phyloP scores from a whole-genome alignment of 2,888 invertebrate genomes.

The Phymatocera aterrima region DNA sequence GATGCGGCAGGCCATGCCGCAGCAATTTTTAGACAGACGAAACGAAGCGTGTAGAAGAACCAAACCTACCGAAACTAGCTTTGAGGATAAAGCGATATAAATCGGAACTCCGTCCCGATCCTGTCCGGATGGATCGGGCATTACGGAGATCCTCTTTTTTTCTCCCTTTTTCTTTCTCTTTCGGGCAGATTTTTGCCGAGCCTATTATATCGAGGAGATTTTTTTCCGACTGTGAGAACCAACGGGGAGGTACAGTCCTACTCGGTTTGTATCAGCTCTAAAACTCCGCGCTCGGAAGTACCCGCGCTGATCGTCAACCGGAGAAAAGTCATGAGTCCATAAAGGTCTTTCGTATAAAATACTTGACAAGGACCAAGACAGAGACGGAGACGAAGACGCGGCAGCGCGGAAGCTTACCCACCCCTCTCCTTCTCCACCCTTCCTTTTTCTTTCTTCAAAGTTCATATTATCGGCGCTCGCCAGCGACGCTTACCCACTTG shows the following conservation, averaged over 20 bases:
- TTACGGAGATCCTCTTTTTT: not conserved
- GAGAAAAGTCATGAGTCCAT: not conserved
- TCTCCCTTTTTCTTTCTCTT: not conserved
- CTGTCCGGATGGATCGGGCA: constrained; percentile 28
- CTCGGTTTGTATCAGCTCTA: not conserved
- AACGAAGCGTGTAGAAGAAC: constrained; percentile 15
- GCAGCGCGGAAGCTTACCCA: not conserved
- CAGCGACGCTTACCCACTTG: not conserved
- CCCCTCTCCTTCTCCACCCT: too few species aligned
- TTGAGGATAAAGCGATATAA: constrained; percentile 9
- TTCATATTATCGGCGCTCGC: not conserved
- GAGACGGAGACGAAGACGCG: not conserved
- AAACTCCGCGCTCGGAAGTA: not conserved
- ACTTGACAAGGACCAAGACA: not conserved
- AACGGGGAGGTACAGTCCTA: too few species aligned
- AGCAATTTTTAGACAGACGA: constrained; percentile 27
- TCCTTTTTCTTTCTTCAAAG: not conserved
- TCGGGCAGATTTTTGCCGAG: not conserved
- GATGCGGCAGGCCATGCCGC: not conserved
- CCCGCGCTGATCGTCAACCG: not conserved
- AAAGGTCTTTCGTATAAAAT: not conserved
- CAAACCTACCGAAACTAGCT: not conserved
- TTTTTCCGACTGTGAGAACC: not conserved
- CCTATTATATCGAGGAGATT: constrained; percentile 4
- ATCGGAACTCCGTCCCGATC: constrained; percentile 6